Percentiles rank a stretch among this genome's conserved stretches.
Conservation (phyloP, 2,888 invertebrate genomes). For the Iphiclides podalirius region DNA sequence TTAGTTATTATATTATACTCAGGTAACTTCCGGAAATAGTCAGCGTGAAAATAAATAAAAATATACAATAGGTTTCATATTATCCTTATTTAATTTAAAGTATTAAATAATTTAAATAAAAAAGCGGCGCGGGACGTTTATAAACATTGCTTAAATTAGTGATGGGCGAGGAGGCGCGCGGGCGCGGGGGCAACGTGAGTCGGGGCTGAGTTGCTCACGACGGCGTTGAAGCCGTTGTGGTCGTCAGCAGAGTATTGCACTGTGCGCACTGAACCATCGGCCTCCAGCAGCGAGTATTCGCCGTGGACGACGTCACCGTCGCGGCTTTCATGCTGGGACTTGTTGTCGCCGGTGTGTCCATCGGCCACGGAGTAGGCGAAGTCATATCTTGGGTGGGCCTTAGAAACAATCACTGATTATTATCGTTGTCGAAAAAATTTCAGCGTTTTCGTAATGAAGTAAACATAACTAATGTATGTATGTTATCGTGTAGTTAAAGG, state of each 20-base stretch:
- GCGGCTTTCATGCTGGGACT: constrained; percentile 75
- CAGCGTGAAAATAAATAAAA: too few relatives aligned
- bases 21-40: too few relatives aligned
- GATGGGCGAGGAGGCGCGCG: constrained; percentile 24
- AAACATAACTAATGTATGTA: too few relatives aligned
- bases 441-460: too few relatives aligned
- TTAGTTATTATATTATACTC: too few relatives aligned
- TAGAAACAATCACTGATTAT: too few relatives aligned
- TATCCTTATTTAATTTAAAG: too few relatives aligned
- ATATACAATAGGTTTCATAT: too few relatives aligned
- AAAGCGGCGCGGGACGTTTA: too few relatives aligned
- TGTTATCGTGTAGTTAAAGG: too few relatives aligned
- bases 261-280: constrained; percentile 70
- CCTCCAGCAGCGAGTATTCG: constrained; percentile 55
- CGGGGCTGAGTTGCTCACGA: constrained; percentile 34
- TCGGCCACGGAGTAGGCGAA: constrained; percentile 78
- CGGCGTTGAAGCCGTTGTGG: constrained; percentile 54
- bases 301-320: constrained; percentile 81
- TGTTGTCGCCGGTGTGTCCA: constrained; percentile 78
- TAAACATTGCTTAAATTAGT: constrained; percentile 16
- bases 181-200: constrained; percentile 28
- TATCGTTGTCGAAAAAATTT: too few relatives aligned
- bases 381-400: constrained; percentile 76
- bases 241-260: constrained; percentile 72
- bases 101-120: too few relatives aligned